Base-by-base conservation (phyloP, 2,888 invertebrate species). In the Elgonia sp. region DNA sequence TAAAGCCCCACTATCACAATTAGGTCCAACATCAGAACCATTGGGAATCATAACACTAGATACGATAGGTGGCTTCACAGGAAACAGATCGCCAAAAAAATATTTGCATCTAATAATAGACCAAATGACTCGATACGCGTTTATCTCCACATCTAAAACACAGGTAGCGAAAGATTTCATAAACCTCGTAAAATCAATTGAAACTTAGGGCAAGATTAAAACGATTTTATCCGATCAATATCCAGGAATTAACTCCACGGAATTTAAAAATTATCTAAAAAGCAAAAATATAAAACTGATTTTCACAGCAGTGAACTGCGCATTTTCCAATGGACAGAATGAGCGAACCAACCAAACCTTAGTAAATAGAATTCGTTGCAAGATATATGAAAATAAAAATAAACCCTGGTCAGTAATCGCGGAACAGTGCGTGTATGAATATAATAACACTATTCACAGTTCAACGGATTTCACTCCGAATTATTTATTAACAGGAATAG, bases 331-430 rank as follows among this genome's bases (percentile, higher is more conserved):
- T 14, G 69, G 69, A 20, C 29, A 50, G 9, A 69, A 69, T 29
- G 50, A 50, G 29, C 21, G 70, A 53, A 18, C 18, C 16, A 70
- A 70, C 16, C 70, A 70, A 53, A 70, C 70, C 9, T 10, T 70
- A 14, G 53, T 70, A 10, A 70, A 70, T 53, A 70, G 18, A 70
- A 70, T 70, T 1, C 21, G 70, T n/a, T 70, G 70, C 18, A 53
- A 50, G 53, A 70, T 50, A 16, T 40, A 37, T 14, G 70, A 70
- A 53, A 40, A 70, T 29, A 50, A 8, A 53, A 53, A 60, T 7
- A 21, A 10, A 21, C 21, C 57, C 20, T 60, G 57, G 57, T 10
- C n/a, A n/a, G n/a, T n/a, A n/a, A n/a, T n/a, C 57, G 57, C 57
- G 1, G 57, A 60, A 14, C 12, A 60, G 21, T 60, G 57, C 8